phyloP scores from a whole-genome alignment of 2,113 vertebrate species.

The Fukomys damarensis region DNA sequence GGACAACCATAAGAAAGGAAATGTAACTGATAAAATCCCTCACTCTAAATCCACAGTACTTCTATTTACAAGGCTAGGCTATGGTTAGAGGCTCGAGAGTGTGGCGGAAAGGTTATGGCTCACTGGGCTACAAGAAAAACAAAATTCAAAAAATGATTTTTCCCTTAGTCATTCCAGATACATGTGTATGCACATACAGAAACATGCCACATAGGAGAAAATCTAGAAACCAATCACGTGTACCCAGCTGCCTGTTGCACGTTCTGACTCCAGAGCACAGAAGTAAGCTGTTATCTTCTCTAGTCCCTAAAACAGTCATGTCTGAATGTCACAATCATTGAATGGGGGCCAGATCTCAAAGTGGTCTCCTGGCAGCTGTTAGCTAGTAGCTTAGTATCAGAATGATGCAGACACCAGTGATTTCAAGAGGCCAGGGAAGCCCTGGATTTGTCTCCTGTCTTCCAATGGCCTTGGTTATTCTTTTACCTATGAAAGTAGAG shows the following conservation, averaged over 20 bases:
- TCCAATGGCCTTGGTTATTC: background rate
- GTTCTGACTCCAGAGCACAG: background rate
- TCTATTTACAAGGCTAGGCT: constrained; percentile 48
- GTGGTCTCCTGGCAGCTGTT: constrained; percentile 54
- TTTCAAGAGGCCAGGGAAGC: constrained; percentile 44
- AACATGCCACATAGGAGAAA: constrained; percentile 53
- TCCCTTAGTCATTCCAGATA: constrained; percentile 68
- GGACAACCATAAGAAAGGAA: background rate
- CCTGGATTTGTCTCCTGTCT: background rate
- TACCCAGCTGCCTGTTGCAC: constrained; percentile 64
- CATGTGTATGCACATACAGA: background rate
- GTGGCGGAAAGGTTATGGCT: background rate
- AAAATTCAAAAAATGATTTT: constrained; percentile 78
- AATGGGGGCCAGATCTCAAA: constrained; percentile 15
- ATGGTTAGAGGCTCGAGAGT: background rate
- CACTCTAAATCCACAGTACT: background rate
- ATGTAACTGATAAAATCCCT: constrained; percentile 34
- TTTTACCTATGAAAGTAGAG: constrained; percentile 12
- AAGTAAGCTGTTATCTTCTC: constrained; percentile 64
- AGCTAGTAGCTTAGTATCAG: constrained; percentile 54
- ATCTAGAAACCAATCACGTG: background rate
- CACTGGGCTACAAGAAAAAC: constrained; percentile 53
- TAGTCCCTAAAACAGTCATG: constrained; percentile 69
- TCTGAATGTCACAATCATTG: constrained; percentile 77
- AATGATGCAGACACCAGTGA: constrained; percentile 49